Percentiles rank a stretch among this genome's conserved stretches.
Conservation (phyloP, 2,797 vertebrate genomes). For the Zalophus californianus region DNA sequence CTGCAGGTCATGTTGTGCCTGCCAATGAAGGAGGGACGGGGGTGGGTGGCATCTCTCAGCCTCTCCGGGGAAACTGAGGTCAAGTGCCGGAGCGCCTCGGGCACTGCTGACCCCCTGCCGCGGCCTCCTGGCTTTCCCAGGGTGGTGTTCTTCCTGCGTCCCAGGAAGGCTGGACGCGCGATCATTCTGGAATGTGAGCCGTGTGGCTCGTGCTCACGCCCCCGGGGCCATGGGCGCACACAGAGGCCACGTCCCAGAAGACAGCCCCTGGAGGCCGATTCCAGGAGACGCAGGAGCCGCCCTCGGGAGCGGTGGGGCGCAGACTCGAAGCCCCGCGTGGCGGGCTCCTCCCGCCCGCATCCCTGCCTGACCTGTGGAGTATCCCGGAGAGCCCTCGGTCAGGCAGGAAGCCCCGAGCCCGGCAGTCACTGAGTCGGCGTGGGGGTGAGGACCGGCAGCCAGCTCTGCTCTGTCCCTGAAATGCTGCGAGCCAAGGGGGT, state of each 20-base stretch:
- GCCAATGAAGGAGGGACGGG: background rate
- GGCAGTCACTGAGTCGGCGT: background rate
- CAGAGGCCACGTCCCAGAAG: background rate
- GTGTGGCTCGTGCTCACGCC: background rate
- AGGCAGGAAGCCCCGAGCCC: background rate
- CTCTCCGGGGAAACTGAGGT: background rate
- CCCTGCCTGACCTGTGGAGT: background rate
- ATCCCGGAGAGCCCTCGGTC: background rate
- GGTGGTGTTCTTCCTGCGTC: background rate
- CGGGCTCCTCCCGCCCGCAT: background rate
- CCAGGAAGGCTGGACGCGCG: background rate
- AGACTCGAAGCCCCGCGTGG: background rate
- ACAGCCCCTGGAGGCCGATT: background rate
- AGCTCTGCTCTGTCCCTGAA: rapidly evolving
- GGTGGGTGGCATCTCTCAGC: rapidly evolving
- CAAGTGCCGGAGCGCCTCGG: rapidly evolving
- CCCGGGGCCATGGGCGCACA: rapidly evolving
- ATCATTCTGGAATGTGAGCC: background rate
- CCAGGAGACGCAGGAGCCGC: background rate
- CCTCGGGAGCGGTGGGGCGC: no score
- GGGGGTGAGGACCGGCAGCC: rapidly evolving
- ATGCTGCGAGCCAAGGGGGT: rapidly evolving
- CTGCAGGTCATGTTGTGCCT: rapidly evolving
- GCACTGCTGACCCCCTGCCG: rapidly evolving
- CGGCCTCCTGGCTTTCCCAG: background rate